phyloP scores from a whole-genome alignment of 2,797 vertebrate genomes.

The Thaleichthys pacificus region DNA sequence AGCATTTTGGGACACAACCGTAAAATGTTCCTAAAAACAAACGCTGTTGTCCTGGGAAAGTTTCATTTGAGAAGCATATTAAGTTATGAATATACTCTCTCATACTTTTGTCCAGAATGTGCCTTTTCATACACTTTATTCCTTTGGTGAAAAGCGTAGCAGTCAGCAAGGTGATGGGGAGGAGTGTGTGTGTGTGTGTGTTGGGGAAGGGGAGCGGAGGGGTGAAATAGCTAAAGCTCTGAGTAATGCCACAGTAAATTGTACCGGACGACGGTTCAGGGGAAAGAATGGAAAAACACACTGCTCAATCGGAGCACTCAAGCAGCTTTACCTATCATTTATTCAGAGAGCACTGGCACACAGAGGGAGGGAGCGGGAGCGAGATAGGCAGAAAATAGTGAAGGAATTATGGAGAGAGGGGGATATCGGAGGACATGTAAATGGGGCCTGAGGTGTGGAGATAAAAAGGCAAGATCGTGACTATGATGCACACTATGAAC shows the following conservation, averaged over 20 bases:
- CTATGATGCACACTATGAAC: neutral
- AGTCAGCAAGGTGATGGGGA: slow-evolving; percentile 29
- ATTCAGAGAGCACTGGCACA: slow-evolving; percentile 40
- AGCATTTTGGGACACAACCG: no score
- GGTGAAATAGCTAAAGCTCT: slow-evolving; percentile 39
- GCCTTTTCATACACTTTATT: neutral
- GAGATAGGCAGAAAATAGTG: neutral
- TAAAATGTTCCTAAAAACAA: no score
- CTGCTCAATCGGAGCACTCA: slow-evolving; percentile 48
- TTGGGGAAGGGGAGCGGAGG: neutral
- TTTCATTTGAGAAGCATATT: no score
- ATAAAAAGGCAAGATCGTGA: no score
- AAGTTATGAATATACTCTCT: no score
- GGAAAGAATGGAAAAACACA: slow-evolving; percentile 30
- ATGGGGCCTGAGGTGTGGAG: neutral
- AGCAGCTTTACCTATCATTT: slow-evolving; percentile 49
- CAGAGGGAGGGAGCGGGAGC: neutral
- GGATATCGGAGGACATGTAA: neutral
- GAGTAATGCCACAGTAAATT: slow-evolving; percentile 58
- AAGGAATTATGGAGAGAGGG: slow-evolving; percentile 6
- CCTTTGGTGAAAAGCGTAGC: slow-evolving; percentile 2
- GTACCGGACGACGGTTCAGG: slow-evolving; percentile 48
- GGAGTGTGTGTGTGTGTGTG: slow-evolving; percentile 8
- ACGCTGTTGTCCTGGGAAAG: no score
- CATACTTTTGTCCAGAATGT: no score